A percentile compares a stretch with the other conserved stretches of the same genome.
Evolutionary conservation across 35 echinoderm and acorn worm species (phyloP).

Genomic region (Lytechinus variegatus): DNA sequence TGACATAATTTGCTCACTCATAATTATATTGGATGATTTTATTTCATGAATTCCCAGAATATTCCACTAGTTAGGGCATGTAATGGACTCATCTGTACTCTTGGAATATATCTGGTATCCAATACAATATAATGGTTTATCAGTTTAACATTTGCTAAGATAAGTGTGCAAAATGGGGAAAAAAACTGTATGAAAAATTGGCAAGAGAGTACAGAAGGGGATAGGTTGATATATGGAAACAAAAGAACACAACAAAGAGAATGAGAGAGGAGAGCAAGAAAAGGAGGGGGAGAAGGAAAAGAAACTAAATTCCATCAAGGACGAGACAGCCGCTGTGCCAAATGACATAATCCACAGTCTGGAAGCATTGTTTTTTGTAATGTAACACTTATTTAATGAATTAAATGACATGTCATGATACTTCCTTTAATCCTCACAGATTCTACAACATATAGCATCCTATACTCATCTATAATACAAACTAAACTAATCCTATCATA

Average conservation of each 20-base stretch:
- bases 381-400: constrained; percentile 39
- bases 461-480: constrained; percentile 10
- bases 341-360: not conserved
- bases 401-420: constrained; percentile 43
- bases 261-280: no score
- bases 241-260: no score
- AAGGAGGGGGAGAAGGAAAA: no score
- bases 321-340: not conserved
- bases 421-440: constrained; percentile 29
- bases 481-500: constrained; percentile 32
- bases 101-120: no score
- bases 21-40: no score
- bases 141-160: not conserved
- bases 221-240: no score
- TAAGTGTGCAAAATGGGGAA: not conserved
- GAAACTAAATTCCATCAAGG: not conserved
- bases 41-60: no score
- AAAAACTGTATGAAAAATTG: no score
- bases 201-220: no score
- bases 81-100: no score
- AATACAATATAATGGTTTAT: not conserved
- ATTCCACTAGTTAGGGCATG: no score
- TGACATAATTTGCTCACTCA: no score
- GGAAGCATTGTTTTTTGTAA: constrained; percentile 27
- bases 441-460: constrained; percentile 5